A percentile compares a stretch with the other conserved stretches of the same genome.
These are phyloP conservation scores for Delphinus delphis DNA, from an alignment of 2,113 vertebrate species.

Conservation along the genomic window DNA sequence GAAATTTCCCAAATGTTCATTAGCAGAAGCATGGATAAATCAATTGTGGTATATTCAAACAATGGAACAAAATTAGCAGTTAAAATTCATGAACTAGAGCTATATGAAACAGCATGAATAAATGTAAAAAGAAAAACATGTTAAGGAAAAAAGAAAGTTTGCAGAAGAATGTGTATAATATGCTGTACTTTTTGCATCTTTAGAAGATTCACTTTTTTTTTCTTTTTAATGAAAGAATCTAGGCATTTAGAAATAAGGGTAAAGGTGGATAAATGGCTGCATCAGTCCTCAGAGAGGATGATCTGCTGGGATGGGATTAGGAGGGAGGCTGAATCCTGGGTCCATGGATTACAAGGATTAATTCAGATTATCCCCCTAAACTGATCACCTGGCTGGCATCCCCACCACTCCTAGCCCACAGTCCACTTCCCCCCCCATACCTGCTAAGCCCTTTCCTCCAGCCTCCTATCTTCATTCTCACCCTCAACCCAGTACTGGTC, in stretches of 20 bases:
- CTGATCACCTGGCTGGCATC: slow-evolving; percentile 27
- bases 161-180: background rate
- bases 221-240: background rate
- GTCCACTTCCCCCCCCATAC: background rate
- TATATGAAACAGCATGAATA: background rate
- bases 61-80: background rate
- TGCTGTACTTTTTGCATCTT: background rate
- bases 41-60: background rate
- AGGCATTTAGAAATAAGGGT: slow-evolving; percentile 59
- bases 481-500: background rate
- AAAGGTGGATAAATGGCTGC: slow-evolving; percentile 57
- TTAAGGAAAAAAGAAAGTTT: background rate
- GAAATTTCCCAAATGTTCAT: background rate
- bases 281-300: slow-evolving; percentile 48
- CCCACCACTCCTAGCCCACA: background rate
- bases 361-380: slow-evolving; percentile 51
- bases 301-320: slow-evolving; percentile 61
- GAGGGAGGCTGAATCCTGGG: slow-evolving; percentile 36
- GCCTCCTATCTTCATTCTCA: background rate
- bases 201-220: background rate
- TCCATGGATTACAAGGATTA: slow-evolving; percentile 55
- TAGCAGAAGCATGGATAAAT: background rate
- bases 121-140: background rate
- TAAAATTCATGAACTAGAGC: slow-evolving; percentile 9
- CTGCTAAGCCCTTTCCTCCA: background rate